Base-by-base conservation (phyloP, 2,113 vertebrate genomes). In the Planiliza haematocheilus region DNA sequence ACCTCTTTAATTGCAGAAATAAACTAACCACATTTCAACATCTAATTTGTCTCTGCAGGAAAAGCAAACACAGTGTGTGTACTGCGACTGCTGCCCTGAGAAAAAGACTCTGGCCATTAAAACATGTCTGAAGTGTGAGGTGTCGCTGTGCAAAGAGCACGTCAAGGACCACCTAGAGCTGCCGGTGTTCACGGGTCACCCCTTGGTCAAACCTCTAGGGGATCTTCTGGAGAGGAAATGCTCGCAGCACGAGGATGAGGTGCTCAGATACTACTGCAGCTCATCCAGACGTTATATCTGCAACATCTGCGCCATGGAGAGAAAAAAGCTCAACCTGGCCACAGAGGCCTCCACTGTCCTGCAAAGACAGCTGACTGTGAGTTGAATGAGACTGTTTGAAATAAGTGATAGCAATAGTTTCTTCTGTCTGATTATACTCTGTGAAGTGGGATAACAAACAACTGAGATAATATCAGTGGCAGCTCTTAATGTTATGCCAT, bases 51-150 rank as follows among this genome's bases (percentile, higher is more conserved):
- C 2, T 21, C 5, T 41, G 3, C 66, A 88, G 85, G 63, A 59
- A n/a, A 41, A 56, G 39, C 48, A 62, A 41, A 41, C 30, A 1
- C 68, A 49, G 41, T 24, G 3, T 1, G 89, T 89, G 39, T 72
- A 69, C 69, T 89, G 88, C 7, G 89, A 91, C 75, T 89, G 38
- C 60, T 91, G 87, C 74, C 57, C 36, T 0, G 71, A 73, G 13
- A 49, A 24, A 1, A n/a, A n/a, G 8, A 67, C 21, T 1, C 41
- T 46, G 45, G 89, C 90, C 0, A 6, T 74, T 7, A 90, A 89
- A 61, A 84, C 77, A 0, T 93, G 88, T 20, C 67, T 89, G 12
- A 91, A 87, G 71, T 92, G 92, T 34, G 84, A 91, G 66, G 85
- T 91, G 58, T 88, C 91, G 0, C 57, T 91, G 71, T 92, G 88